A percentile compares a stretch with the other conserved stretches of the same genome.
Conservation (phyloP, 2,113 vertebrate species). For the Chamaetylas fuelleborni region DNA sequence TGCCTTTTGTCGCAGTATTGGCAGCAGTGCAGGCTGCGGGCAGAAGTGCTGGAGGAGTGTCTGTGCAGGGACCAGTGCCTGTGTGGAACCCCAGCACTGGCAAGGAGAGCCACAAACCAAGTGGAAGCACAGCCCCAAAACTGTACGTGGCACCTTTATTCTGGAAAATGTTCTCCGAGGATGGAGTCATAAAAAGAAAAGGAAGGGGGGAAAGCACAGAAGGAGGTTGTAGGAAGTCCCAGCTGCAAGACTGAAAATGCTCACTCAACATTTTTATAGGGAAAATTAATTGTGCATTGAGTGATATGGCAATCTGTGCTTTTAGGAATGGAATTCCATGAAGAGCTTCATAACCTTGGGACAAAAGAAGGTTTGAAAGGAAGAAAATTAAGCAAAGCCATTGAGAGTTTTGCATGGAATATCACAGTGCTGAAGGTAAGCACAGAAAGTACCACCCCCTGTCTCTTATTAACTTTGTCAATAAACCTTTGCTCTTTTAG, state of each 20-base stretch:
- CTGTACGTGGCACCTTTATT: neutral
- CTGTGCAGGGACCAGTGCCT: neutral
- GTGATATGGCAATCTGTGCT: neutral
- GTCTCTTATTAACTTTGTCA: neutral
- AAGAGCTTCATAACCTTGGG: constrained; percentile 79
- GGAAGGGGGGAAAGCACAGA: neutral
- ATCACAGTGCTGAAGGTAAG: constrained; percentile 83
- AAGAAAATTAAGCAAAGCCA: constrained; percentile 82
- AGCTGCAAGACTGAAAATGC: neutral
- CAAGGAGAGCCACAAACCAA: neutral
- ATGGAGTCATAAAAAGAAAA: neutral
- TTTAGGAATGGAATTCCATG: constrained; percentile 80
- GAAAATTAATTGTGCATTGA: neutral
- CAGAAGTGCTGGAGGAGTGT: neutral
- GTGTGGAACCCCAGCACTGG: neutral
- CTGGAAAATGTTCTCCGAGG: neutral
- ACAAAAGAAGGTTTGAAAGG: constrained; percentile 82
- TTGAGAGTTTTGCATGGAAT: constrained; percentile 84
- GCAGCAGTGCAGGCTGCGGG: neutral
- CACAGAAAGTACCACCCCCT: neutral
- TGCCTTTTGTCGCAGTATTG: neutral
- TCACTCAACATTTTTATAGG: neutral
- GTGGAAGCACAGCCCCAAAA: neutral
- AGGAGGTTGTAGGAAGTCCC: neutral
- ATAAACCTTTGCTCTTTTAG: neutral